Base-by-base conservation (phyloP, 2,888 invertebrate species). In the Mesorhabditis sp. region DNA sequence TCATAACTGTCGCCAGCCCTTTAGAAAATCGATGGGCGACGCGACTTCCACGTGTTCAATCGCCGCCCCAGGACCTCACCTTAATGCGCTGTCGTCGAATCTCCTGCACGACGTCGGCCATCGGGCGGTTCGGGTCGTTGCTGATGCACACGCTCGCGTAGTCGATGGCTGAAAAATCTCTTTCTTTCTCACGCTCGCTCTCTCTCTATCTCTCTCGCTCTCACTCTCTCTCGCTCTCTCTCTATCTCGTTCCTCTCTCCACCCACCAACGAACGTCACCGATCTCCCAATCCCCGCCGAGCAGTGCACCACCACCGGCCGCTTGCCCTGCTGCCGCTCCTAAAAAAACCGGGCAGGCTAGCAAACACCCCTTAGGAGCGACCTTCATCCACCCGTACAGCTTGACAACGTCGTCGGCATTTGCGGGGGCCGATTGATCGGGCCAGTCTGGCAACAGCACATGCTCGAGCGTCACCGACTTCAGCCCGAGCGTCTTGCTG, bases 261-360 rank as follows among this genome's bases (percentile, higher is more conserved):
- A 50, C 58, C 10, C 58, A 50, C 58, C 58, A 13, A 50, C 58
- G n/a, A 50, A 50, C n/a, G 58, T 50, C n/a, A n/a, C 10, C 10
- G 58, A 13, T 50, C 58, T 10, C n/a, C 58, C 58, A 50, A 50
- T n/a, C 10, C 58, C 58, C 7, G 58, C 58, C n/a, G 58, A 50
- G n/a, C 58, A 50, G n/a, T 50, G 58, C n/a, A 50, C 58, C 7
- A 50, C n/a, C n/a, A 50, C n/a, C n/a, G 58, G 58, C 58, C n/a
- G 7, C 10, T 50, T n/a, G 58, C n/a, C 58, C 58, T 50, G 7
- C n/a, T 50, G 58, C n/a, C n/a, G 58, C 1, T 50, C n/a, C 58
- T 50, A 50, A 10, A 50, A 28, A 28, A 28, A 28, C 28, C 28
- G 28, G 28, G 28, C 28, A 28, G 28, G 28, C 28, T 28, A 28